Base-by-base conservation (phyloP, 64 coral and sea anemone species). In the Anthopleura sola region DNA sequence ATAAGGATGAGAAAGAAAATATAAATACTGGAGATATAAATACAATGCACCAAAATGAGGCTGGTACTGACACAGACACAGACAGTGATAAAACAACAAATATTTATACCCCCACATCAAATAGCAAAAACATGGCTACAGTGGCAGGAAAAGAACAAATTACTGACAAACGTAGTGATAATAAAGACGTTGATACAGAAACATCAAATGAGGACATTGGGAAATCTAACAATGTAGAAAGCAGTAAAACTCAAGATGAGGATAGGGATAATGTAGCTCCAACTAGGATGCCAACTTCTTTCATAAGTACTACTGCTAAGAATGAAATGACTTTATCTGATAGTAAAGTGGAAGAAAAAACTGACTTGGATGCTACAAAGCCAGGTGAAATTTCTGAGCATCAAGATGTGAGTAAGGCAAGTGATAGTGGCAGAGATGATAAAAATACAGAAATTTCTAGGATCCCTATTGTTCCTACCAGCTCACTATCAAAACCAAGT, bases 381-480 rank as follows among this genome's bases (percentile, higher is more conserved):
- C 29, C 6, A 76, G 16, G 74, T 19, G 37, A 13, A 76, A 37
- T 21, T 62, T 24, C 75, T 37, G 75, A 78, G 31, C 5, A 32
- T 78, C 23, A 34, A 78, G 44, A 19, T 78, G 21, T 32, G 19
- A 37, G 6, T 78, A 48, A 78, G 6, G 44, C 37, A 37, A 78
- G 31, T 24, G 75, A 19, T 78, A 37, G 33, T 29, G 13, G 3
- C 23, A 6, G 11, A 62, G 82, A 58, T 11, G 82, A 83, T 18
- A 83, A 83, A 31, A 56, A 57, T 83, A 51, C n/a, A 37, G 82
- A 83, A 6, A 37, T 16, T 48, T 79, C 76, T 79, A 79, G 31
- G 9, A 79, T 20, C 3, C 37, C 76, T 5, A 79, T 11, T 79
- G 31, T 37, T 79, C 36, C 34, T 37, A 79, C 76, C 16, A 48